Evolutionary conservation across 1,140 invertebrate species (phyloP).

Genomic region (Goniozus legneri): DNA sequence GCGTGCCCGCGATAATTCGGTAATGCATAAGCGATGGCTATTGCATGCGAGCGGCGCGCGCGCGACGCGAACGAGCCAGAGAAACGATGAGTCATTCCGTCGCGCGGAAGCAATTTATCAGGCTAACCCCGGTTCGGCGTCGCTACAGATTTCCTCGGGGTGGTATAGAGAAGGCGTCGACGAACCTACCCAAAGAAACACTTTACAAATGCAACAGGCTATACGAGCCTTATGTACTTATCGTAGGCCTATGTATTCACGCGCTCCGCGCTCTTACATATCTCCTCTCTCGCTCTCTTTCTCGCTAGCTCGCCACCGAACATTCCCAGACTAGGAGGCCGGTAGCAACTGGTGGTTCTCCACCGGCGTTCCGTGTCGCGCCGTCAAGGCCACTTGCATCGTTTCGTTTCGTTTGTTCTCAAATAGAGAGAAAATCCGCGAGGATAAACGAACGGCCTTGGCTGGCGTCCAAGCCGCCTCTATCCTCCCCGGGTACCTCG

Average conservation of each 20-base stretch:
- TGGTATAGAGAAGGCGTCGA: conserved; percentile 16
- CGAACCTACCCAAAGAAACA: conserved; percentile 33
- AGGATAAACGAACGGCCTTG: conserved; percentile 47
- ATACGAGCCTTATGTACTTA: conserved; percentile 49
- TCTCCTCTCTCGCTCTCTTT: conserved; percentile 3
- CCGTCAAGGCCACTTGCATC: conserved; percentile 47
- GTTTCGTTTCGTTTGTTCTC: conserved; percentile 50
- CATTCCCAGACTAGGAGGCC: conserved; percentile 12
- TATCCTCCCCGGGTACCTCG: background rate
- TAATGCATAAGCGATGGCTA: background rate
- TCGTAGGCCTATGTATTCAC: background rate
- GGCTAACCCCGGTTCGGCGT: conserved; percentile 10
- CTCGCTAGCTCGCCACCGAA: conserved; percentile 7
- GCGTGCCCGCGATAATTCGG: background rate
- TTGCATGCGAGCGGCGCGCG: conserved; percentile 1
- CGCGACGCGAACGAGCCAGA: conserved; percentile 8
- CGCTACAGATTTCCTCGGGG: conserved; percentile 1
- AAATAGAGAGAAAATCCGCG: conserved; percentile 52
- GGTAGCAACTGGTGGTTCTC: conserved; percentile 54
- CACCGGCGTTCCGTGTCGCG: conserved; percentile 41
- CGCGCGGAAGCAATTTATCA: conserved; percentile 38
- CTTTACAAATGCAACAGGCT: conserved; percentile 49
- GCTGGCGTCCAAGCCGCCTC: conserved; percentile 41
- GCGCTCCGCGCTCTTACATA: background rate
- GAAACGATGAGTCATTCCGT: conserved; percentile 37